These are phyloP conservation scores for Glyphotaelius pellucidus DNA, from an alignment of 2,888 invertebrate genomes.

Conservation along the genomic window DNA sequence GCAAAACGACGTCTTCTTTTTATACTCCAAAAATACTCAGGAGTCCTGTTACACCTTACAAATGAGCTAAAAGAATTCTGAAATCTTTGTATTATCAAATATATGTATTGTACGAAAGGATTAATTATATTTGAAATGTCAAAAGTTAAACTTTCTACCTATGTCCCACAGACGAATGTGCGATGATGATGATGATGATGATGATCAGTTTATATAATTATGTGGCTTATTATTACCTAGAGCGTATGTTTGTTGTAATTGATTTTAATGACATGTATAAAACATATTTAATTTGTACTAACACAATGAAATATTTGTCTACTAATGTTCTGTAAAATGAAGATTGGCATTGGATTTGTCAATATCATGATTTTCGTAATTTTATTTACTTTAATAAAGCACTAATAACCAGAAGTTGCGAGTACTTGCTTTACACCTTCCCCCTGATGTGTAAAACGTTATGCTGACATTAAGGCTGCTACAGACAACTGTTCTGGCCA, in stretches of 20 bases:
- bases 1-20: no score
- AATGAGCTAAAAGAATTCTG: no score
- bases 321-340: background rate
- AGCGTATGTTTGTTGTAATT: background rate
- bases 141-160: background rate
- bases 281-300: background rate
- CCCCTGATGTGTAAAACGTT: background rate
- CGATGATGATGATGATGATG: background rate
- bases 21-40: no score
- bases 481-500: no score
- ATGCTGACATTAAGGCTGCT: background rate
- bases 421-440: background rate
- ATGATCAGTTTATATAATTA: background rate
- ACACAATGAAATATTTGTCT: background rate
- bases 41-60: no score
- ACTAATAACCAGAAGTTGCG: slow-evolving; percentile 22
- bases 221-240: background rate
- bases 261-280: slow-evolving; percentile 5
- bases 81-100: no score
- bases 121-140: background rate
- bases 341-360: background rate
- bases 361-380: slow-evolving; percentile 7
- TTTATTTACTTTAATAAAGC: slow-evolving; percentile 25
- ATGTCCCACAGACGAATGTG: background rate
- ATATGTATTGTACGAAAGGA: no score